Evolutionary conservation across 2,888 invertebrate genomes (phyloP).

Genomic region (Crepidodera aurea): DNA sequence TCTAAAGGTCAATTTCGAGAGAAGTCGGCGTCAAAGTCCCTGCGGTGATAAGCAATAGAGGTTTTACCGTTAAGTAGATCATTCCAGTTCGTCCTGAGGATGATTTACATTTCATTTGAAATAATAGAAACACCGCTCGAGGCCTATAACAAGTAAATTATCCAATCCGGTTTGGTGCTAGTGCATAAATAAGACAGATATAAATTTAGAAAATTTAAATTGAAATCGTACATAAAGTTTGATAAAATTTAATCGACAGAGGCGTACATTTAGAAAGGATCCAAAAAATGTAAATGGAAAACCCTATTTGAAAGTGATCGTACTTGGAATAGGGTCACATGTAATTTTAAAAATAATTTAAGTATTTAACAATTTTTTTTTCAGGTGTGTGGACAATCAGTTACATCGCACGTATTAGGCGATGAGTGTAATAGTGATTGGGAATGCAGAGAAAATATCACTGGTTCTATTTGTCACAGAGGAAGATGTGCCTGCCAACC

Average conservation of each 20-base stretch:
- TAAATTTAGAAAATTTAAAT: not conserved
- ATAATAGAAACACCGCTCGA: constrained; percentile 21
- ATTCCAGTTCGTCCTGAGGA: constrained; percentile 18
- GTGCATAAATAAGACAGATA: not conserved
- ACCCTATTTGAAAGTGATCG: too few species aligned
- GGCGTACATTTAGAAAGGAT: too few species aligned
- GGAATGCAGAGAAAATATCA: constrained; percentile 70
- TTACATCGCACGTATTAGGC: constrained; percentile 63
- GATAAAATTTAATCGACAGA: too few species aligned
- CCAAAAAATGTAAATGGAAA: too few species aligned
- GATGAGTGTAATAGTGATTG: constrained; percentile 69
- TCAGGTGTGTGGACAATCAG: constrained; percentile 50
- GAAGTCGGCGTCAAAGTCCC: not conserved
- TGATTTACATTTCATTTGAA: constrained; percentile 25
- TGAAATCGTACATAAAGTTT: not conserved
- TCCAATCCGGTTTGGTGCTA: not conserved
- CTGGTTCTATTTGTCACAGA: constrained; percentile 71
- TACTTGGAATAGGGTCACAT: too few species aligned
- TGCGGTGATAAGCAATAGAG: not conserved
- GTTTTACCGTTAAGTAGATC: constrained; percentile 16
- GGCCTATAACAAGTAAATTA: constrained; percentile 2
- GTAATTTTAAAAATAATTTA: too few species aligned
- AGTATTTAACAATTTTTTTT: too few species aligned
- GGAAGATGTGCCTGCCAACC: constrained; percentile 84
- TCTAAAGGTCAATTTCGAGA: not conserved